Evolutionary conservation across 92 coral and sea anemone species (phyloP).

Genomic region (Phenganax marumi): DNA sequence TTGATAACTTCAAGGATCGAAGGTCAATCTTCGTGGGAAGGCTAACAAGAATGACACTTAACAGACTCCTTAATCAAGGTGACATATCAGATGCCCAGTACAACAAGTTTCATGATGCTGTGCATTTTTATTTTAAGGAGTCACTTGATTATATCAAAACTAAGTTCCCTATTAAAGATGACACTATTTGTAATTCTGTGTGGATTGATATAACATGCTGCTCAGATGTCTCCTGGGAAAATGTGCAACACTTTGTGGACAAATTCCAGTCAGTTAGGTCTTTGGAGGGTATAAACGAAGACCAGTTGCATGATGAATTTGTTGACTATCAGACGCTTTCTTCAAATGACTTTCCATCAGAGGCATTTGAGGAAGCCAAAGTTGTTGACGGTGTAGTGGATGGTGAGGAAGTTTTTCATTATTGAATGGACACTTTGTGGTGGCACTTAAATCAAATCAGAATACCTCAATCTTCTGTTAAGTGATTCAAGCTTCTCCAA

Average conservation of each 20-base stretch:
- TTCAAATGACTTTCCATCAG: neutral
- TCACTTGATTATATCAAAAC: slow-evolving; percentile 39
- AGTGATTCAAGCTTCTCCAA: neutral
- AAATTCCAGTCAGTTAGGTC: neutral
- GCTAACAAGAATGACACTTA: slow-evolving; percentile 28
- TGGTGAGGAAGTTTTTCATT: slow-evolving; percentile 20
- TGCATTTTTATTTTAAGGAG: slow-evolving; percentile 47
- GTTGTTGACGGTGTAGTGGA: slow-evolving; percentile 16
- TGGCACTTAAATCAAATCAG: slow-evolving; percentile 14
- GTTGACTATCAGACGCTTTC: slow-evolving; percentile 7
- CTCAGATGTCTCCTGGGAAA: slow-evolving; percentile 43
- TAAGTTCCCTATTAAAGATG: slow-evolving; percentile 47
- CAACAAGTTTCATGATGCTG: slow-evolving; percentile 29
- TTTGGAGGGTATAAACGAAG: neutral
- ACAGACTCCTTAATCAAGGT: slow-evolving; percentile 22
- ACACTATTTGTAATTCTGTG: slow-evolving; percentile 40
- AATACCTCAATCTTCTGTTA: neutral
- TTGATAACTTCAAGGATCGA: neutral
- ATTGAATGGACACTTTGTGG: slow-evolving; percentile 18
- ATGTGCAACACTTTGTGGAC: slow-evolving; percentile 49
- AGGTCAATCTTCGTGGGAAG: neutral
- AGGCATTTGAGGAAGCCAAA: slow-evolving; percentile 36
- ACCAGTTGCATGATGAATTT: slow-evolving; percentile 29
- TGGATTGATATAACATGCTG: slow-evolving; percentile 47
- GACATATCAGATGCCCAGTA: slow-evolving; percentile 23